A percentile compares a stretch with the other conserved stretches of the same genome.
phyloP scores from a whole-genome alignment of 1,140 invertebrate species.

The Atta texana region DNA sequence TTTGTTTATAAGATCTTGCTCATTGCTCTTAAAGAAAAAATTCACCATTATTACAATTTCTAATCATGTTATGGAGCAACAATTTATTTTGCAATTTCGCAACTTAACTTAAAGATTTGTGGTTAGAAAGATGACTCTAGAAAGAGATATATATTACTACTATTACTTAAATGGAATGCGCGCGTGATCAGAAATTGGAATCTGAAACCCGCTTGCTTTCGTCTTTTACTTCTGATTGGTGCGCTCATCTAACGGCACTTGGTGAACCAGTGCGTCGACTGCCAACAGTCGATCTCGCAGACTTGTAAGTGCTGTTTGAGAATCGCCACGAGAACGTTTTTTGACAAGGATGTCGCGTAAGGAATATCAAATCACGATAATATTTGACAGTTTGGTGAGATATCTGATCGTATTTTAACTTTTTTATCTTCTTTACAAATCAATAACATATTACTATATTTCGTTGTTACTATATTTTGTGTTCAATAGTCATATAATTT shows the following conservation, averaged over 20 bases:
- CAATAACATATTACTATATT: not conserved
- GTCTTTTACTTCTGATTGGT: conserved; percentile 74
- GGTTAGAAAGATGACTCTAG: not conserved
- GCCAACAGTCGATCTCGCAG: conserved; percentile 60
- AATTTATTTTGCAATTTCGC: conserved; percentile 17
- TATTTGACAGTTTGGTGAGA: conserved; percentile 65
- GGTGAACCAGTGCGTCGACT: conserved; percentile 62
- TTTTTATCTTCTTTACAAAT: not conserved
- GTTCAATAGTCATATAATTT: not conserved
- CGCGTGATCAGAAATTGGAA: conserved; percentile 71
- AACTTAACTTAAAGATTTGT: not conserved
- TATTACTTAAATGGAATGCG: conserved; percentile 36
- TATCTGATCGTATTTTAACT: not conserved
- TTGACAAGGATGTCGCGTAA: conserved; percentile 48
- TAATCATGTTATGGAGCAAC: not conserved
- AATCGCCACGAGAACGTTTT: conserved; percentile 42
- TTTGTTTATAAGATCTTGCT: not conserved
- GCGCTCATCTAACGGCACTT: conserved; percentile 78
- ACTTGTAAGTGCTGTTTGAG: conserved; percentile 57
- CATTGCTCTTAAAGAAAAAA: not conserved
- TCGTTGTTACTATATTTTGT: not conserved
- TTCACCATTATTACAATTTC: not conserved
- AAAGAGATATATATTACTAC: not conserved
- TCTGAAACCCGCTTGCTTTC: conserved; percentile 66
- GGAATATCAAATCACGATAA: not conserved